Conservation (phyloP, 2,888 invertebrate genomes). For the Caenorhabditis japonica region DNA sequence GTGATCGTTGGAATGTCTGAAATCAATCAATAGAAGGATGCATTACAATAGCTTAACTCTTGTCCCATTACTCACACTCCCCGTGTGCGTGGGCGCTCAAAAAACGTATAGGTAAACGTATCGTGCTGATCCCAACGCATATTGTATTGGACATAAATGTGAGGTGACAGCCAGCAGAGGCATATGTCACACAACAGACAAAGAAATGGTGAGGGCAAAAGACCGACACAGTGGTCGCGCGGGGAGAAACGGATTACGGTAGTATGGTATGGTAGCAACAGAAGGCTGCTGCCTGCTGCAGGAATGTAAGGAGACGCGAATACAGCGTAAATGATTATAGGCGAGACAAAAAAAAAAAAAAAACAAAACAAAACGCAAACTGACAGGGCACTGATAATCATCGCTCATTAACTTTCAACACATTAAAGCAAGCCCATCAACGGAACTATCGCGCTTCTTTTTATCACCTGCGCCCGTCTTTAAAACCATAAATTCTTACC, state of each 20-base stretch:
- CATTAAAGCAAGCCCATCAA: conserved; percentile 36
- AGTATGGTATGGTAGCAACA: too few relatives aligned
- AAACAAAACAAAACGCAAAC: conserved; percentile 13
- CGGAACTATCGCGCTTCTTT: conserved; percentile 5
- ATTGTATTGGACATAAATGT: conserved; percentile 53
- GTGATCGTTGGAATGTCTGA: conserved; percentile 58
- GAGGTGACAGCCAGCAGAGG: conserved; percentile 55
- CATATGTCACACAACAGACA: conserved; percentile 59
- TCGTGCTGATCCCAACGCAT: conserved; percentile 51
- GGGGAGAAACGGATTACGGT: conserved; percentile 23
- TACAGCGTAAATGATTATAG: conserved; percentile 11
- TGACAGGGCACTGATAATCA: too few relatives aligned
- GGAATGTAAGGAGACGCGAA: conserved; percentile 18
- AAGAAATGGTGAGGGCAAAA: conserved; percentile 50
- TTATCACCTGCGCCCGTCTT: conserved; percentile 41
- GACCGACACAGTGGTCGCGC: conserved; percentile 26
- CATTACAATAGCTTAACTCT: not conserved
- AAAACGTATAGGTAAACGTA: conserved; percentile 51
- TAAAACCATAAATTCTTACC: too few relatives aligned
- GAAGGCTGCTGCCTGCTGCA: not conserved
- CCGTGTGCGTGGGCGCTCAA: conserved; percentile 7
- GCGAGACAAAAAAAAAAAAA: conserved; percentile 9
- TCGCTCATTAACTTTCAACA: conserved; percentile 28
- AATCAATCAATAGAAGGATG: not conserved
- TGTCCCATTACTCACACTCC: conserved; percentile 6